These are phyloP conservation scores for Cebidichthys violaceus DNA, from an alignment of 2,113 vertebrate species.

Conservation along the genomic window DNA sequence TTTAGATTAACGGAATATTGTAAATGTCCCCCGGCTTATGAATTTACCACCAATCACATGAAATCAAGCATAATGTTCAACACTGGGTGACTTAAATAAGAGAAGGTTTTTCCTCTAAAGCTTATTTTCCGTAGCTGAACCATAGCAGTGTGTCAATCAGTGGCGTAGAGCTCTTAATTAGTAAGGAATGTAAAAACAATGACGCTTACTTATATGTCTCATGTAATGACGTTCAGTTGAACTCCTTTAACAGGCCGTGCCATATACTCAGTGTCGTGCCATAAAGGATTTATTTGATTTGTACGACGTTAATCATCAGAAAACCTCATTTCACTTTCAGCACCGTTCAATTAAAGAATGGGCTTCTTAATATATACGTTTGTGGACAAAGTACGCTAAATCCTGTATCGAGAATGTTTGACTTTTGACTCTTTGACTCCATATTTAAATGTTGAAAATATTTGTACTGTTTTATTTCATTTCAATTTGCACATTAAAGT, in stretches of 20 bases:
- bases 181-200: conserved; percentile 26
- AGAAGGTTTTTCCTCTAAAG: conserved; percentile 48
- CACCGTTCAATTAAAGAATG: conserved; percentile 41
- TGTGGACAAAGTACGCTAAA: conserved; percentile 32
- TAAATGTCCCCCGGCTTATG: not conserved
- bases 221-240: conserved; percentile 34
- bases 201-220: conserved; percentile 44
- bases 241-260: conserved; percentile 46
- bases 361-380: conserved; percentile 26
- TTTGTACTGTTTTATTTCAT: conserved; percentile 50
- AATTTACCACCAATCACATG: conserved; percentile 1
- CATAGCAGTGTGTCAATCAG: conserved; percentile 53
- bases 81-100: conserved; percentile 46
- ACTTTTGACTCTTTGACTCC: conserved; percentile 37
- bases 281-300: conserved; percentile 44
- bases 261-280: conserved; percentile 48
- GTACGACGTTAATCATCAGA: conserved; percentile 50
- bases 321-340: conserved; percentile 10
- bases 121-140: conserved; percentile 60
- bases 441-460: conserved; percentile 62
- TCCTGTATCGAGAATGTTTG: conserved; percentile 28
- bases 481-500: conserved; percentile 59
- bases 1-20: not conserved
- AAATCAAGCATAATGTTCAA: conserved; percentile 8
- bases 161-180: conserved; percentile 44